A percentile compares a stretch with the other conserved stretches of the same genome.
These are phyloP conservation scores for Trichonephila inaurata DNA, from an alignment of 1,140 invertebrate species.

Conservation along the genomic window DNA sequence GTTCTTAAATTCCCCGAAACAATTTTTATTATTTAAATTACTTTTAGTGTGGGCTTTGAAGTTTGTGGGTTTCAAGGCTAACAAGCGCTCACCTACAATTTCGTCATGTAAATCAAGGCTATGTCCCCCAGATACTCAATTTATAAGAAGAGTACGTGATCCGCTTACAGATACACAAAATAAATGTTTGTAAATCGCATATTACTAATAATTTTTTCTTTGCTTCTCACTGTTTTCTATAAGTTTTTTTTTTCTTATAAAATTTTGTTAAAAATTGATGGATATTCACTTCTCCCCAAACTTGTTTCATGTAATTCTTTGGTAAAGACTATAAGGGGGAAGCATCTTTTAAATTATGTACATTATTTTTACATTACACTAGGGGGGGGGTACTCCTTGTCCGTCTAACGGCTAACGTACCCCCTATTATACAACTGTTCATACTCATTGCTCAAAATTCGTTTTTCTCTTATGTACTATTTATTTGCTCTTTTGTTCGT, in stretches of 20 bases:
- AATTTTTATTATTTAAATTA: slow-evolving; percentile 52
- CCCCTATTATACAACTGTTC: no score
- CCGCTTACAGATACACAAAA: background rate
- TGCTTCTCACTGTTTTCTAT: background rate
- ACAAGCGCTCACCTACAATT: slow-evolving; percentile 48
- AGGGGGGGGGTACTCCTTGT: no score
- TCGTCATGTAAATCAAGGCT: slow-evolving; percentile 37
- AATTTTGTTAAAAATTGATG: background rate
- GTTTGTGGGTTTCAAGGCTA: slow-evolving; percentile 58
- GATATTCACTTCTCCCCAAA: no score
- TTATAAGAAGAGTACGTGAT: slow-evolving; percentile 14
- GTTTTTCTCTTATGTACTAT: no score
- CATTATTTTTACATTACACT: no score
- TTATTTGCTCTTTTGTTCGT: no score
- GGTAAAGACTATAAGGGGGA: no score
- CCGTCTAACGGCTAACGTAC: no score
- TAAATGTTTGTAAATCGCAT: background rate
- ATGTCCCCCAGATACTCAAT: background rate
- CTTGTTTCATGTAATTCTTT: no score
- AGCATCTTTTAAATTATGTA: no score
- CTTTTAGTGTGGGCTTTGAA: slow-evolving; percentile 43
- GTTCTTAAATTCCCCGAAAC: no score
- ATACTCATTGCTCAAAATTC: no score
- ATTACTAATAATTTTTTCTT: background rate
- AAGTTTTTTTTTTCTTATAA: background rate